Conservation (phyloP, 2,797 vertebrate species). For the Pseudochirops corinnae region DNA sequence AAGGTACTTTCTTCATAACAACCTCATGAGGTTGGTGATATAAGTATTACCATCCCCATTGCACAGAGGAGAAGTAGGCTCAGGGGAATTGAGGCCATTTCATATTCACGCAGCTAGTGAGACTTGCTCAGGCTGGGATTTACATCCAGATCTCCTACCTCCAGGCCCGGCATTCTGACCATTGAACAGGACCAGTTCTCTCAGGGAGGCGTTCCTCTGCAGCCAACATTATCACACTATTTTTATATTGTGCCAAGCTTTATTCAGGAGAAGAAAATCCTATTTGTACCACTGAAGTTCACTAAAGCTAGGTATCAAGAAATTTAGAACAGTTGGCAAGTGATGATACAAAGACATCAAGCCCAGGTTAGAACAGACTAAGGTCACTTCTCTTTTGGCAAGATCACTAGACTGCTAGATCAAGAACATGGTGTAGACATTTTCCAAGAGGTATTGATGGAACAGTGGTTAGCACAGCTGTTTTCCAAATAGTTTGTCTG, state of each 20-base stretch:
- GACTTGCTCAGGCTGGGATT: not conserved
- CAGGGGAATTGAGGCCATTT: not conserved
- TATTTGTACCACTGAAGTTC: not conserved
- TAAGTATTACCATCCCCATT: not conserved
- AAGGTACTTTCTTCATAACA: not conserved
- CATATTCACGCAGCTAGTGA: not conserved
- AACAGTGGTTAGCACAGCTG: not conserved
- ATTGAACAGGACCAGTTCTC: not conserved
- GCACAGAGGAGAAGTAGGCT: not conserved
- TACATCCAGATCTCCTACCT: not conserved
- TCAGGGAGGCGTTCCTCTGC: not conserved
- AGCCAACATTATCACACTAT: not conserved
- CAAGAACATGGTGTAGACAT: not conserved
- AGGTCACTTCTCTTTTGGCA: not conserved
- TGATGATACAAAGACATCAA: not conserved
- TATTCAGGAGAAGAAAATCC: not conserved
- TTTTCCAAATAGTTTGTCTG: not conserved
- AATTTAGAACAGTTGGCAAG: not conserved
- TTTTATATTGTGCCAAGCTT: not conserved
- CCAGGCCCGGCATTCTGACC: not conserved
- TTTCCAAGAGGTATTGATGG: not conserved
- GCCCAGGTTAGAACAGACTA: not conserved
- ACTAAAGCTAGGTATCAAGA: not conserved
- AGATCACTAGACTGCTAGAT: not conserved
- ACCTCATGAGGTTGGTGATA: not conserved